Percentiles rank a stretch among this genome's conserved stretches.
These are phyloP conservation scores for Condylura cristata DNA, from an alignment of 2,113 vertebrate genomes.

Conservation along the genomic window DNA sequence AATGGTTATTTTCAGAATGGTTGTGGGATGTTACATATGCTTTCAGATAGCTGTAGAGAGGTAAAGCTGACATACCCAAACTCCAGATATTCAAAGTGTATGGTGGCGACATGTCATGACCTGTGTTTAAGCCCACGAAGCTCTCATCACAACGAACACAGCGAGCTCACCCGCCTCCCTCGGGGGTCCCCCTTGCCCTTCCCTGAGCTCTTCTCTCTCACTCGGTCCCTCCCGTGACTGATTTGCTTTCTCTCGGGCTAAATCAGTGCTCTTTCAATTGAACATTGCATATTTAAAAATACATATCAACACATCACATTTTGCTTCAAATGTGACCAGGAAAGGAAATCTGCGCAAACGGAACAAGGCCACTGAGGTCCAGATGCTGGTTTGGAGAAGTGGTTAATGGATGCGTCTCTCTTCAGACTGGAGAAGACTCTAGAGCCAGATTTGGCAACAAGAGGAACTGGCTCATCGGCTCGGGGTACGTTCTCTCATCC, in stretches of 20 bases:
- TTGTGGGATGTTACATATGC: neutral
- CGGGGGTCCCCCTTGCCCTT: neutral
- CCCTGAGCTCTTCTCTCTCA: neutral
- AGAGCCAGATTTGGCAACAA: neutral
- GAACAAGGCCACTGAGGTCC: neutral
- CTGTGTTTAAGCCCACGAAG: accelerated
- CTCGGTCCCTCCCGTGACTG: neutral
- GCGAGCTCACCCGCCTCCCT: neutral
- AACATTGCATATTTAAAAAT: neutral
- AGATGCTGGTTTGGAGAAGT: neutral
- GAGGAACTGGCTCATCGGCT: neutral
- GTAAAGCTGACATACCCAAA: neutral
- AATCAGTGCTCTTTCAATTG: neutral
- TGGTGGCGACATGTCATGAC: neutral
- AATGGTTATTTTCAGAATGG: neutral
- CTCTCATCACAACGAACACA: neutral
- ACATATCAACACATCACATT: neutral
- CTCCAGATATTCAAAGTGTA: neutral
- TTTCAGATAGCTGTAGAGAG: neutral
- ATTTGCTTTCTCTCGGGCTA: neutral
- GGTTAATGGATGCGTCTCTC: neutral
- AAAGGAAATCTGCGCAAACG: neutral
- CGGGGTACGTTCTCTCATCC: neutral
- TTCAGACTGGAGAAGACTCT: neutral
- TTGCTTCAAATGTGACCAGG: neutral